Percentiles rank a stretch among this genome's conserved stretches.
Conservation (phyloP, 2,113 vertebrate genomes). For the Ranitomeya imitator region DNA sequence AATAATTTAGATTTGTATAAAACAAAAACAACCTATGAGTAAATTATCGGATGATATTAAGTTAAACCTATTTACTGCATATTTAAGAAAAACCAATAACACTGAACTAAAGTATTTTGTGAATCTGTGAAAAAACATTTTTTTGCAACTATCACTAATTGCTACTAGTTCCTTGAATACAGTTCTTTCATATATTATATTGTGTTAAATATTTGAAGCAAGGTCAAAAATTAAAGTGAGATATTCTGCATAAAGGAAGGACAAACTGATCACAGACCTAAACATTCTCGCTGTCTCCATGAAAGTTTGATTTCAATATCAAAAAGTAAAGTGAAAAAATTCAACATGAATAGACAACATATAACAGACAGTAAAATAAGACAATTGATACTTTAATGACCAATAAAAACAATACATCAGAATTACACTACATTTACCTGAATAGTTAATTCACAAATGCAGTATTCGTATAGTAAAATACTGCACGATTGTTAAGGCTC, state of each 20-base stretch:
- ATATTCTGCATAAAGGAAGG: conserved; percentile 65
- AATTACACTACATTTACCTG: background rate
- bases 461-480: background rate
- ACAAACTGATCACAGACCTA: conserved; percentile 63
- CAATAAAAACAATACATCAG: background rate
- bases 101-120: no score
- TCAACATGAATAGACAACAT: background rate
- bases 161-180: background rate
- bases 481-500: conserved; percentile 12
- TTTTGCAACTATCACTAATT: background rate
- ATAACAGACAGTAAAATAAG: background rate
- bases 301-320: background rate
- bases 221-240: conserved; percentile 73
- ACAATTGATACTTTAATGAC: background rate
- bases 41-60: no score
- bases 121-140: background rate
- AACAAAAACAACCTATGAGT: no score
- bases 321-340: conserved; percentile 25
- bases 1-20: no score
- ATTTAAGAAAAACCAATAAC: no score
- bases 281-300: conserved; percentile 50
- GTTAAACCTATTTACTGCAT: no score
- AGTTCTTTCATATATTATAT: conserved; percentile 50
- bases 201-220: conserved; percentile 82
- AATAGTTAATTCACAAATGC: background rate